Conservation (phyloP, 2,888 invertebrate species). For the Zele albiditarsus region DNA sequence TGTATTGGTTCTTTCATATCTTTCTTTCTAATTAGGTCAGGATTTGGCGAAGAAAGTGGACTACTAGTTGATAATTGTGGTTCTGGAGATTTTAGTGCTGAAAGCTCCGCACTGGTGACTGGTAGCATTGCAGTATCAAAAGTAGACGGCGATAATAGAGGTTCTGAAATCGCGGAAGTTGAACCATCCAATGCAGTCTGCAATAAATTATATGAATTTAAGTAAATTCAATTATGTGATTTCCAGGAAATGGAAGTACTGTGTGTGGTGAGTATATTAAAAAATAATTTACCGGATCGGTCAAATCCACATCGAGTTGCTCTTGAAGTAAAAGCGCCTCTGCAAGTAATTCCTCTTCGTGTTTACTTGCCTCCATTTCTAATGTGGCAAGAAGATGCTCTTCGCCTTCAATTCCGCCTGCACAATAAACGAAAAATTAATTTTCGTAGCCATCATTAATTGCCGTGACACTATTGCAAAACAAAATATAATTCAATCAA, state of each 20-base stretch:
- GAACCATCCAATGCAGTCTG: constrained; percentile 60
- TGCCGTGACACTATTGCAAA: background rate
- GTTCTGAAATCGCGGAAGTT: constrained; percentile 51
- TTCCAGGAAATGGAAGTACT: background rate
- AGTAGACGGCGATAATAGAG: constrained; percentile 51
- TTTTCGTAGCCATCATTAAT: background rate
- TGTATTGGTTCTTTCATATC: constrained; percentile 79
- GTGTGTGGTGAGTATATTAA: background rate
- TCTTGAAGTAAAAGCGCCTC: constrained; percentile 69
- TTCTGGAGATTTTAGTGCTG: constrained; percentile 29
- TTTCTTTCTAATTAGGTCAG: constrained; percentile 67
- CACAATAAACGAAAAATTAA: constrained; percentile 16
- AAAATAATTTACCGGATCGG: constrained; percentile 58
- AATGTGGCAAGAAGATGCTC: constrained; percentile 69
- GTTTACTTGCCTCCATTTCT: constrained; percentile 69
- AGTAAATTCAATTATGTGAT: background rate
- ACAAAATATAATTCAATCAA: constrained; percentile 20
- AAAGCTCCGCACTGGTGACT: constrained; percentile 20
- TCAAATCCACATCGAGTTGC: constrained; percentile 66
- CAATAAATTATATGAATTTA: constrained; percentile 24
- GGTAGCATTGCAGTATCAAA: constrained; percentile 40
- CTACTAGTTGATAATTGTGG: constrained; percentile 43
- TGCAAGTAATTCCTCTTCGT: constrained; percentile 68
- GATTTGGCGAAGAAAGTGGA: constrained; percentile 37
- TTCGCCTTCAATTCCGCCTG: constrained; percentile 68